These are phyloP conservation scores for Bombus impatiens DNA, from an alignment of 1,140 invertebrate genomes.

Conservation along the genomic window DNA sequence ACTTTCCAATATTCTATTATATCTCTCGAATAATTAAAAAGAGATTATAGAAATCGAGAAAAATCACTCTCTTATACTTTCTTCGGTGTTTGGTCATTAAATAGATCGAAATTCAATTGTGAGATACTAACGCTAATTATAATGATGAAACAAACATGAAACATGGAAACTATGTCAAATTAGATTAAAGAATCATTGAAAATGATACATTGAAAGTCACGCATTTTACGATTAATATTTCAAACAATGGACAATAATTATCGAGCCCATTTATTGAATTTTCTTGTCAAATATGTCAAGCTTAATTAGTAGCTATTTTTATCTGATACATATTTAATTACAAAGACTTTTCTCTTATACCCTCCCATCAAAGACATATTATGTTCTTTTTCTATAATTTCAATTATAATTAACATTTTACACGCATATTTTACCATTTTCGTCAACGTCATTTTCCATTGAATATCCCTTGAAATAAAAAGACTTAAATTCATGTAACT, in stretches of 20 bases:
- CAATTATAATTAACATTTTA: neutral
- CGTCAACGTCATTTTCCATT: neutral
- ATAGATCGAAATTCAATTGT: neutral
- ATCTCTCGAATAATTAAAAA: neutral
- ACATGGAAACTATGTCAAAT: slow-evolving; percentile 11
- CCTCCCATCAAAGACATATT: neutral
- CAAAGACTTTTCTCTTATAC: neutral
- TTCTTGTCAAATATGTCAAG: neutral
- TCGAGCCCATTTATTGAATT: neutral
- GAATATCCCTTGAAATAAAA: too few species aligned
- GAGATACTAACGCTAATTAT: neutral
- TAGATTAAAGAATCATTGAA: neutral
- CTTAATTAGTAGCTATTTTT: slow-evolving; percentile 14
- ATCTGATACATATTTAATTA: neutral
- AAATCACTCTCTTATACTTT: neutral
- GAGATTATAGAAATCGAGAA: neutral
- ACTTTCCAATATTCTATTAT: slow-evolving; percentile 9
- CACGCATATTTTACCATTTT: neutral
- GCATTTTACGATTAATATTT: neutral
- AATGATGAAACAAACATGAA: neutral
- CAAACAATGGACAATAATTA: slow-evolving; percentile 27
- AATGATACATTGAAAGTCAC: neutral
- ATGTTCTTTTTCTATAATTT: neutral
- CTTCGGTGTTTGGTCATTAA: neutral
- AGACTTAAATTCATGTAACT: neutral